Evolutionary conservation across 2,113 vertebrate species (phyloP).

Genomic region (Sitta europaea): DNA sequence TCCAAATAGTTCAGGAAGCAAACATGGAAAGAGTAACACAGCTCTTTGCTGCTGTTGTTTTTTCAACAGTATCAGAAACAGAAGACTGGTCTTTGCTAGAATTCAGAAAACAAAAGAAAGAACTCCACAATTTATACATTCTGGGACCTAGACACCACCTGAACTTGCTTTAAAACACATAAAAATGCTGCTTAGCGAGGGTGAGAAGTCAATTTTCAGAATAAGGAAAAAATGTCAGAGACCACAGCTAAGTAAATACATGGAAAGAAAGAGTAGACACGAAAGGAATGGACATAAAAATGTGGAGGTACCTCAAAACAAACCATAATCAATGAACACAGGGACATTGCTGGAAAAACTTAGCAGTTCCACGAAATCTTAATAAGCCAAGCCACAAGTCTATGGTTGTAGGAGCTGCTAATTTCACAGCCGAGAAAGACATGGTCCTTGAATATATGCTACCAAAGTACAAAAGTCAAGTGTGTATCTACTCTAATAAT

Average conservation of each 20-base stretch:
- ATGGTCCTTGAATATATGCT: neutral
- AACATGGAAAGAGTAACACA: neutral
- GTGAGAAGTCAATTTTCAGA: neutral
- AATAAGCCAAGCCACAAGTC: slow-evolving; percentile 45
- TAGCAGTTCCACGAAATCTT: neutral
- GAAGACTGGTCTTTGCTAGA: neutral
- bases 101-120: neutral
- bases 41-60: neutral
- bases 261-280: slow-evolving; percentile 38
- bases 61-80: neutral
- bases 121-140: neutral
- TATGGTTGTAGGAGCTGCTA: neutral
- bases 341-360: slow-evolving; percentile 21
- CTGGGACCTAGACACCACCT: neutral
- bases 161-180: neutral
- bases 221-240: slow-evolving; percentile 10
- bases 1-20: neutral
- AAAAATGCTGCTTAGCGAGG: neutral
- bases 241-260: slow-evolving; percentile 20
- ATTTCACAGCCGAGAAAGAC: neutral
- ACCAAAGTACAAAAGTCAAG: neutral
- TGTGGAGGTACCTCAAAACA: slow-evolving; percentile 55
- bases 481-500: neutral
- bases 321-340: slow-evolving; percentile 32
- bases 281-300: slow-evolving; percentile 34